Base-by-base conservation (phyloP, 1,140 invertebrate genomes). In the Belonocnema kinseyi region DNA sequence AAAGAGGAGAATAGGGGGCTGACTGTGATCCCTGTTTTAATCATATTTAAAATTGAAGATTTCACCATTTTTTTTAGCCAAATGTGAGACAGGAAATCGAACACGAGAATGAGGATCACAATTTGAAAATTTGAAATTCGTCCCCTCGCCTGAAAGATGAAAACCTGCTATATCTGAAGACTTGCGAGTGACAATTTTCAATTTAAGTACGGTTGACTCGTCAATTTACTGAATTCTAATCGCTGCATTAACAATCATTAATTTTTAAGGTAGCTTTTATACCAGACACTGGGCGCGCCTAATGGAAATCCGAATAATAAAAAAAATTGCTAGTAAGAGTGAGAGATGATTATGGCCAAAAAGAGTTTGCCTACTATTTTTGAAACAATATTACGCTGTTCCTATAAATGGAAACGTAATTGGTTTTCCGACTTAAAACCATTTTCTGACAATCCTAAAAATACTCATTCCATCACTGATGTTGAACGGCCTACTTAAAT, bases 181-280 rank as follows among this genome's bases (percentile, higher is more conserved):
- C 3, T 5, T 40, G 40, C 16, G 7, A 17, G 53, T 54, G 19
- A 21, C 19, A 58, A 10, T 17, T 58, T 58, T 21, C 54, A 21
- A 19, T 21, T 17, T 0, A 21, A 8, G 12, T 13, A 11, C 19
- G 17, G 12, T 21, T 26, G 12, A 58, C 56, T 8, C 76, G 82
- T 86, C 81, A 87, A 86, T 86, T 85, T 33, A 33, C 33, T 75
- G 72, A 77, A 83, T 81, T 86, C 77, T 83, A 77, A 83, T 80
- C 77, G 79, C 77, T 86, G 84, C 82, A 86, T 86, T 50, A 83
- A 84, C 86, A 90, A 87, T 89, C 86, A 88, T 82, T 88, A 88
- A 85, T 86, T 87, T 76, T 81, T 89, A 88, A 89, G 86, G 85
- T 87, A 87, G 85, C 81, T 90, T 90, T 90, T 89, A 77, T 90